Conservation (phyloP, 2,797 vertebrate species). For the Falco columbarius region DNA sequence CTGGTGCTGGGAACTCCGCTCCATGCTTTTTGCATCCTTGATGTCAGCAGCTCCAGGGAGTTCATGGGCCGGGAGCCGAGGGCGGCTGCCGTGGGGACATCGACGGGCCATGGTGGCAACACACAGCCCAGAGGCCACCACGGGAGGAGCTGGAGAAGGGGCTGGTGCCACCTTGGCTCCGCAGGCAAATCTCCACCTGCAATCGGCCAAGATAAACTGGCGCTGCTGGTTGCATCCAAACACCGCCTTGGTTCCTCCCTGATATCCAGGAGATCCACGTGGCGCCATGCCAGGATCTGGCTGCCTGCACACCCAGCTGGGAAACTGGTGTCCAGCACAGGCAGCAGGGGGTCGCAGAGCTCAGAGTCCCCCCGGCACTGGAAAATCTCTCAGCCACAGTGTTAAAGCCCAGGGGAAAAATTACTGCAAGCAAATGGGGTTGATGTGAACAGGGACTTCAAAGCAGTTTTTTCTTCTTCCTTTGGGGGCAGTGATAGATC, state of each 20-base stretch:
- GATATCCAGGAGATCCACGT: rapidly evolving
- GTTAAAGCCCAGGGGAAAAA: not conserved
- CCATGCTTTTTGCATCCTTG: not conserved
- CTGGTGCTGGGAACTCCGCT: not conserved
- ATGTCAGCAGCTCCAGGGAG: not conserved
- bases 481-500: not conserved
- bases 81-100: not conserved
- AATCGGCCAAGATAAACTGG: not conserved
- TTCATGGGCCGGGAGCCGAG: rapidly evolving
- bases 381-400: not conserved
- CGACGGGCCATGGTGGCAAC: rapidly evolving
- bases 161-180: not conserved
- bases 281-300: not conserved
- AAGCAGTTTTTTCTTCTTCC: not conserved
- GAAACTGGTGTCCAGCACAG: not conserved
- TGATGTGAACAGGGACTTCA: not conserved
- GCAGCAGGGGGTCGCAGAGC: not conserved
- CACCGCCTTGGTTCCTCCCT: not conserved
- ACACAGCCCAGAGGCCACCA: not conserved
- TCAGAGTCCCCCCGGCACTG: not conserved
- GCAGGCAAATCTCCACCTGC: not conserved
- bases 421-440: rapidly evolving
- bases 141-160: not conserved
- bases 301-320: not conserved
- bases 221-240: not conserved